Conservation (phyloP, 2,888 invertebrate genomes). For the Andrena hattorfiana region DNA sequence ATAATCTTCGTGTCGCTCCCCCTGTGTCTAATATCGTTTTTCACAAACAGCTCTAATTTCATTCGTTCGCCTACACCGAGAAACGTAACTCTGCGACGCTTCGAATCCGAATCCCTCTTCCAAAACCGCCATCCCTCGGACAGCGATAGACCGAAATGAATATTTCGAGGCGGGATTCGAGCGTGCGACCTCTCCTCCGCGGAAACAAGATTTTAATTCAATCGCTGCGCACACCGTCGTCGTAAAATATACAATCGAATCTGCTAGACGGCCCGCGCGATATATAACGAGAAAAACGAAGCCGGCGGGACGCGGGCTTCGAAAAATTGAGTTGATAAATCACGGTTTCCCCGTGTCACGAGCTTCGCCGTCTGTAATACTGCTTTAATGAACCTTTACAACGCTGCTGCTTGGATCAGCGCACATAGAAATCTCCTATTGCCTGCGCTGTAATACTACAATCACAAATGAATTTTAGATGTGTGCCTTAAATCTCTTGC, state of each 20-base stretch:
- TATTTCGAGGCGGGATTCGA: constrained; percentile 13
- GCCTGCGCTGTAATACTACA: too few relatives aligned
- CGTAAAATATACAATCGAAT: constrained; percentile 52
- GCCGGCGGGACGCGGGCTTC: neutral
- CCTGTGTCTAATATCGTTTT: neutral
- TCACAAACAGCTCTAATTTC: neutral
- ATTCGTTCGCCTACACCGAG: neutral
- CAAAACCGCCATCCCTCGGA: neutral
- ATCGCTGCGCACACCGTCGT: constrained; percentile 28
- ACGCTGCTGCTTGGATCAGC: neutral
- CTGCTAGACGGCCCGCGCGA: neutral
- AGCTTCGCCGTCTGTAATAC: constrained; percentile 22
- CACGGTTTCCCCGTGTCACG: constrained; percentile 9
- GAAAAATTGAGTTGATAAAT: constrained; percentile 38
- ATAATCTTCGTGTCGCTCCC: neutral
- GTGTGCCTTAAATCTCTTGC: too few relatives aligned
- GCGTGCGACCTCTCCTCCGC: neutral
- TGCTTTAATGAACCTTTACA: constrained; percentile 27
- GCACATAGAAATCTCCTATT: neutral
- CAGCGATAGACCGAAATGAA: constrained; percentile 20
- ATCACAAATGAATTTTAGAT: too few relatives aligned
- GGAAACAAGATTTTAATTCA: constrained; percentile 54
- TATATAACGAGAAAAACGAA: constrained; percentile 27
- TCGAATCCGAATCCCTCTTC: neutral
- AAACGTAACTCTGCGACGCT: neutral